Evolutionary conservation across 2,113 vertebrate species (phyloP).

Genomic region (Eurypyga helias): DNA sequence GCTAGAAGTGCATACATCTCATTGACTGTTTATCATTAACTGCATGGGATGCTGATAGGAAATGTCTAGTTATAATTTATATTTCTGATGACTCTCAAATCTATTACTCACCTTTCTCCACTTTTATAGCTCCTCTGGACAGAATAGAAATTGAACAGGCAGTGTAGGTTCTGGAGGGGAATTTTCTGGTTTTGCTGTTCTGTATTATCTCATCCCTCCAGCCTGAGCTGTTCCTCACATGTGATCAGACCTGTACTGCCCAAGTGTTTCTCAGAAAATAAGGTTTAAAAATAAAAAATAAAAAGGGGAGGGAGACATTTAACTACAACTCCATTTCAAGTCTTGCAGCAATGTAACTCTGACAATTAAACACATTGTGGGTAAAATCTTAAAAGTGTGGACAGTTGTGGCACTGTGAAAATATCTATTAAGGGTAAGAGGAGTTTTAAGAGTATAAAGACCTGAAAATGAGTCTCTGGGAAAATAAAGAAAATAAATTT

Average conservation of each 20-base stretch:
- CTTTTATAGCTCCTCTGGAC: conserved; percentile 78
- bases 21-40: conserved; percentile 84
- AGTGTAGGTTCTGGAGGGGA: conserved; percentile 63
- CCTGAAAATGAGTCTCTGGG: background rate
- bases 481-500: background rate
- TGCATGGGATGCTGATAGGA: conserved; percentile 76
- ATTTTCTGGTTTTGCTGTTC: conserved; percentile 59
- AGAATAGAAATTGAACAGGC: conserved; percentile 78
- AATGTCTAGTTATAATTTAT: conserved; percentile 82
- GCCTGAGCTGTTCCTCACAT: conserved; percentile 58
- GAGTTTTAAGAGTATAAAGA: background rate
- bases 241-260: conserved; percentile 32
- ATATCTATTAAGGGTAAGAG: background rate
- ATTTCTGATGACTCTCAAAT: conserved; percentile 79
- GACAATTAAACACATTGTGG: background rate
- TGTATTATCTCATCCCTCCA: conserved; percentile 71
- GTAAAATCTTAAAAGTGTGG: background rate
- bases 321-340: background rate
- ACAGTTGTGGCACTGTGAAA: background rate
- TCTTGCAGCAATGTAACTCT: background rate
- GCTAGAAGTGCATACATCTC: conserved; percentile 79
- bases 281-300: conserved; percentile 5
- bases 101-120: conserved; percentile 80
- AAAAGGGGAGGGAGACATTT: background rate
- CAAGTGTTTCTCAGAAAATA: conserved; percentile 57